A percentile compares a stretch with the other conserved stretches of the same genome.
phyloP scores from a whole-genome alignment of 2,888 invertebrate genomes.

The Synanthedon andrenaeformis region DNA sequence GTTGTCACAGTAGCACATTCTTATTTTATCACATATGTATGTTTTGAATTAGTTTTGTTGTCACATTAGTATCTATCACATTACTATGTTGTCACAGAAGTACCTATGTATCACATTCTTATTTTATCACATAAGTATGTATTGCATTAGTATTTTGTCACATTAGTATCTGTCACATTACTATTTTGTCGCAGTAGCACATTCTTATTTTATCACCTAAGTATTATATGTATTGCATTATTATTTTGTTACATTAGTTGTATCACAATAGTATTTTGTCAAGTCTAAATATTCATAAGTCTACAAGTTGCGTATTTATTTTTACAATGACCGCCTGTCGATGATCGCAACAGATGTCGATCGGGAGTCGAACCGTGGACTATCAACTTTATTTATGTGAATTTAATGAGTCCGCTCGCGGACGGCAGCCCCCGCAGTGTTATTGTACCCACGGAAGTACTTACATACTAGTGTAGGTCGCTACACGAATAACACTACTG shows the following conservation, averaged over 20 bases:
- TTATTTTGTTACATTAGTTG: no score
- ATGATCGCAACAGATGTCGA: conserved; percentile 49
- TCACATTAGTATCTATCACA: neutral
- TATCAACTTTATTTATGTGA: conserved; percentile 51
- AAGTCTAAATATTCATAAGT: conserved; percentile 1
- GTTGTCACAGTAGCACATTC: no score
- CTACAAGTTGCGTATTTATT: conserved; percentile 21
- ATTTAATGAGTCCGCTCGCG: conserved; percentile 48
- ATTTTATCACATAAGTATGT: no score
- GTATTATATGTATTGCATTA: no score
- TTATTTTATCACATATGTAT: no score
- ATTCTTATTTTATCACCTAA: no score
- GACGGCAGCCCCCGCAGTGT: conserved; percentile 22
- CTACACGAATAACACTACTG: conserved; percentile 6
- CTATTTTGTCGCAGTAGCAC: no score
- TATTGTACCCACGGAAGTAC: conserved; percentile 8
- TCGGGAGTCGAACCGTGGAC: conserved; percentile 26
- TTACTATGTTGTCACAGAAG: neutral
- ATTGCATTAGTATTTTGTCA: no score
- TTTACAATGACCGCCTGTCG: conserved; percentile 38
- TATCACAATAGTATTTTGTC: neutral
- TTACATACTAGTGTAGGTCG: conserved; percentile 4
- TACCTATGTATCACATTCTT: no score
- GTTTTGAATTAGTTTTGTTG: neutral
- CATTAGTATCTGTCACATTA: no score